Conservation (phyloP, 2,797 vertebrate species). For the Adelosebastes latens region DNA sequence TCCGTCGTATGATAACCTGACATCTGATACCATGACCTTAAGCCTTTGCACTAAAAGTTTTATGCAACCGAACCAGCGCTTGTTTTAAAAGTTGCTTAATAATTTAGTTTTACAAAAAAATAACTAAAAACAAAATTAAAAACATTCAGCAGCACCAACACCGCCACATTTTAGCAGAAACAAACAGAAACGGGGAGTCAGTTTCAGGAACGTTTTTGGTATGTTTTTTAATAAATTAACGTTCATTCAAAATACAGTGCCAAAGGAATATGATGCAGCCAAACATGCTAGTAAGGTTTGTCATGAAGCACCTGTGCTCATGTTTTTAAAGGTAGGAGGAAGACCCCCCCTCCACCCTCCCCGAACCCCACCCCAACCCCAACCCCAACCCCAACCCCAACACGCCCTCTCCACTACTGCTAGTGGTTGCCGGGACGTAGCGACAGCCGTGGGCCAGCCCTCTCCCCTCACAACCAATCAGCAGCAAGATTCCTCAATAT, state of each 20-base stretch:
- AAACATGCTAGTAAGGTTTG: slow-evolving; percentile 94
- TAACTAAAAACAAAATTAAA: background rate
- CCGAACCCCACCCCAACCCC: background rate
- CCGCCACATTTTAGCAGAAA: background rate
- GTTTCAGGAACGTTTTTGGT: slow-evolving; percentile 80
- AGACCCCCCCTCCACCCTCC: slow-evolving; percentile 46
- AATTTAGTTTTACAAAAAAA: background rate
- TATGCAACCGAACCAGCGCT: background rate
- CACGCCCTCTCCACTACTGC: slow-evolving; percentile 79
- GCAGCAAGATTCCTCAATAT: slow-evolving; percentile 88
- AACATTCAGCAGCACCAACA: no score
- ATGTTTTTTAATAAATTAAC: slow-evolving; percentile 99
- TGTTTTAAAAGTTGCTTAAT: background rate
- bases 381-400: background rate
- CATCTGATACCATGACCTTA: background rate
- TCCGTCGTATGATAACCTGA: no score
- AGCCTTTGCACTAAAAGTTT: background rate
- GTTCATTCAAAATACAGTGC: slow-evolving; percentile 99
- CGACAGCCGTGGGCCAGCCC: slow-evolving; percentile 83
- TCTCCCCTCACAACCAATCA: slow-evolving; percentile 82
- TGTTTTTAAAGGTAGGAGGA: slow-evolving; percentile 82
- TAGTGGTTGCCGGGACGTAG: slow-evolving; percentile 93
- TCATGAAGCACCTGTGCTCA: slow-evolving; percentile 96
- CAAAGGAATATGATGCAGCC: slow-evolving; percentile 96
- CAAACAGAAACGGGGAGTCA: slow-evolving; percentile 30